Conservation (phyloP, 1,140 invertebrate genomes). For the Zaprionus kolodkinae region DNA sequence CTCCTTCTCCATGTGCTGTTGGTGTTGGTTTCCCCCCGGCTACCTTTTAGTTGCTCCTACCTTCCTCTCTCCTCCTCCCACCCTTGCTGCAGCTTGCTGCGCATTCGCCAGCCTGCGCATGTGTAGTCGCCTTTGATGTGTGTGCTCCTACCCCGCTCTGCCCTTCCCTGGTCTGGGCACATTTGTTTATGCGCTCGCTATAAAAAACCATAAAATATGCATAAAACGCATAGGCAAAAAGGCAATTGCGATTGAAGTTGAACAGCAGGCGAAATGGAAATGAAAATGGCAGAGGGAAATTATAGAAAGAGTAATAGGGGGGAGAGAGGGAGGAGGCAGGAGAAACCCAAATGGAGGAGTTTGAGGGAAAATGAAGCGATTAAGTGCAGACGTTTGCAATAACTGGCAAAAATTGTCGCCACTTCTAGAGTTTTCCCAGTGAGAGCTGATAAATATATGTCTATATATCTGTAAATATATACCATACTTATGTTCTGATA, state of each 20-base stretch:
- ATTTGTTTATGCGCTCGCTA: conserved; percentile 72
- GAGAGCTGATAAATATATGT: background rate
- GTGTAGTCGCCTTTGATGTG: conserved; percentile 76
- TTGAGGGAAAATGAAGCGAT: conserved; percentile 66
- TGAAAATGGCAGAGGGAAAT: conserved; percentile 12
- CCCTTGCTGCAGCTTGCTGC: background rate
- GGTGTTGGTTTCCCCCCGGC: conserved; percentile 9
- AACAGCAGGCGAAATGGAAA: conserved; percentile 42
- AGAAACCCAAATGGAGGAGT: background rate
- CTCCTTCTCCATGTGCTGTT: conserved; percentile 19
- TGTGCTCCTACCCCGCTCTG: conserved; percentile 1
- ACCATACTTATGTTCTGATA: too few relatives aligned
- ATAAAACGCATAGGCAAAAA: conserved; percentile 75
- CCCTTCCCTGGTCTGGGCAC: conserved; percentile 19
- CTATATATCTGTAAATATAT: too few relatives aligned
- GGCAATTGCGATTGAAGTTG: conserved; percentile 65
- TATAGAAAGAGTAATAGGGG: background rate
- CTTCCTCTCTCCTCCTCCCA: too few relatives aligned
- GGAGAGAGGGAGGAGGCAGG: background rate
- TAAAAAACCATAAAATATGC: conserved; percentile 81
- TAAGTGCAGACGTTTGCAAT: conserved; percentile 69
- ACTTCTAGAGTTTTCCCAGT: background rate
- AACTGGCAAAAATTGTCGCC: conserved; percentile 48
- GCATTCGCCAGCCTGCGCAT: conserved; percentile 61
- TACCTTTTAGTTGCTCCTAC: conserved; percentile 1